Evolutionary conservation across 2,888 invertebrate genomes (phyloP), one percentile per base, ranked within the genome.

Genomic region (Arrhopalites spinosus): DNA sequence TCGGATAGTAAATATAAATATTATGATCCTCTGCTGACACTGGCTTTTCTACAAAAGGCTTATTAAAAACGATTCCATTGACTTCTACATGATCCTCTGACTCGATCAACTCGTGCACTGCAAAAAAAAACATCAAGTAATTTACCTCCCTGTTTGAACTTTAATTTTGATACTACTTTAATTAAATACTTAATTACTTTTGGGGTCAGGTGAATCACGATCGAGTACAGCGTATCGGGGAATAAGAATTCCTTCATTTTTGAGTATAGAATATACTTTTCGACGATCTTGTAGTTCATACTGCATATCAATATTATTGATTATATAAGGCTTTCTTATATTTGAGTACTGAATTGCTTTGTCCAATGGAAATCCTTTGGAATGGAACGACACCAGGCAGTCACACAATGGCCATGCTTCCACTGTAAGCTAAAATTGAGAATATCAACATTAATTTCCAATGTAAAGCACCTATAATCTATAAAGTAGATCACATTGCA

Each of bases 1-100:
- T 95, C 0, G 99, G 99, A 87, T 98, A 99, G 86, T 99, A 99
- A 83, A 99, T 99, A 86, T 98, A 98, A 85, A 99, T 97, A 86
- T 99, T 99, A 86, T 99, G 99, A 87, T 99, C 98, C 87, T 99
- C 99, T 0, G 99, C 99, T 27, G 96, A 96, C 8, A 99, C 95
- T 0, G 99, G 99, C 85, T 99, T 99, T 87, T 99, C 99, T 25
- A 99, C 99, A 87, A 99, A 99, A 0, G 99, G 99, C 85, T 98
- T 98, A 85, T 96, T 96, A 85, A 98, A 98, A 27, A 92, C 36
- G 20, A 94, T 91, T 7, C 96, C 96, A 85, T 97, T 96, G 66
- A 98, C 95, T 87, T 98, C 98, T 2, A 98, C 96, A 84, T 96
- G 95, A 86, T 98, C 98, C 85, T 98, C 98, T 0, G 94, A 94